Percentiles rank a stretch among this genome's conserved stretches.
Evolutionary conservation across 2,113 vertebrate species (phyloP).

Genomic region (Phalacrocorax carbo): DNA sequence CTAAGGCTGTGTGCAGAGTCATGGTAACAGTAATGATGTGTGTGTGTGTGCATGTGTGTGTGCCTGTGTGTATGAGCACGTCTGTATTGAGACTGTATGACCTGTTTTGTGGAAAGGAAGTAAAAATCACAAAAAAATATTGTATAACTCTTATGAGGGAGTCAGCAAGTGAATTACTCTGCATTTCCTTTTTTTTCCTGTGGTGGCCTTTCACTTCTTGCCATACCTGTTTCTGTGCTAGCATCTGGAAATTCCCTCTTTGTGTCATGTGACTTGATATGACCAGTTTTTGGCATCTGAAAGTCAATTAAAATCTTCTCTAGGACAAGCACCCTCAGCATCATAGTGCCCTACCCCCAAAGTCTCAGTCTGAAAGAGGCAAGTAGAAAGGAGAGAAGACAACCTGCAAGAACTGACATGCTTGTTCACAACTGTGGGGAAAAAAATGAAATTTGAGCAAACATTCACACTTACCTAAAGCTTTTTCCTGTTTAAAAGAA

Average conservation of each 20-base stretch:
- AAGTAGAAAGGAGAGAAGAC: neutral
- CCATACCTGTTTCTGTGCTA: neutral
- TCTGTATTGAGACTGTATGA: neutral
- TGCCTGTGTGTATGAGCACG: rapidly evolving
- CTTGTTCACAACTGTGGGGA: neutral
- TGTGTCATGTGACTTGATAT: neutral
- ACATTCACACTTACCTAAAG: neutral
- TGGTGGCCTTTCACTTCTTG: neutral
- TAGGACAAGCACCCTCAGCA: neutral
- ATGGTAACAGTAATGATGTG: neutral
- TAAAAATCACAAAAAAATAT: neutral
- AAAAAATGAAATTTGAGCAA: neutral
- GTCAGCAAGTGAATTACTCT: neutral
- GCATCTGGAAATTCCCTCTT: neutral
- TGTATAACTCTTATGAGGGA: neutral
- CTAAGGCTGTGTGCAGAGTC: neutral
- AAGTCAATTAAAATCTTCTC: neutral
- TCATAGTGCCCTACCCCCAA: neutral
- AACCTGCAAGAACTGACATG: neutral
- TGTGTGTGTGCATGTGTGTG: too few species aligned
- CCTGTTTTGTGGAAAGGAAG: neutral
- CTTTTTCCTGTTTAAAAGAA: neutral
- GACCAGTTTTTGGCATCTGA: neutral
- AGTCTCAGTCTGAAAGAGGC: neutral
- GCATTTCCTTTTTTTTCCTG: neutral